These are phyloP conservation scores for Brachyrhaphis roseni DNA, from an alignment of 2,797 vertebrate species.

Conservation along the genomic window DNA sequence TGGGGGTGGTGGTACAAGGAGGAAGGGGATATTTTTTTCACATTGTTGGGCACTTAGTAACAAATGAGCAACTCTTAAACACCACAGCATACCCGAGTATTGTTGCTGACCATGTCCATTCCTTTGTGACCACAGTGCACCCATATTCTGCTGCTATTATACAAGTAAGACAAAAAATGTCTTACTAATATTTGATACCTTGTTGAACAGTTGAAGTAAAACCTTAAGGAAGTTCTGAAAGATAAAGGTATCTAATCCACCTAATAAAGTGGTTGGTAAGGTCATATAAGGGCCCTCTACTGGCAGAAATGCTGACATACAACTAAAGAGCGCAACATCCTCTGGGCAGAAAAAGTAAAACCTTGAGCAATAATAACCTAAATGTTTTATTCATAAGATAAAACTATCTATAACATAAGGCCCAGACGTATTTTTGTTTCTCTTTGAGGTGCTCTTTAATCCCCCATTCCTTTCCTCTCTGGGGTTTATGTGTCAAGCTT, in stretches of 20 bases:
- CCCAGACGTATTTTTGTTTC: constrained; percentile 24
- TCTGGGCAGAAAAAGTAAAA: constrained; percentile 48
- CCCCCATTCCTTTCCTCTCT: constrained; percentile 21
- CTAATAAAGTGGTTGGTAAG: background rate
- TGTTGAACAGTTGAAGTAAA: background rate
- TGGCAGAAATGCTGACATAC: constrained; percentile 66
- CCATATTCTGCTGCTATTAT: background rate
- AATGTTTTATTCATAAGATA: constrained; percentile 49
- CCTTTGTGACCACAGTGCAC: background rate
- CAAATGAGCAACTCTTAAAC: background rate
- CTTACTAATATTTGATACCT: background rate
- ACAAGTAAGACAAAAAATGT: background rate
- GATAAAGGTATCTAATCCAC: background rate
- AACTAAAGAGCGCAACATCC: constrained; percentile 59
- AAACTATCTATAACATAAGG: constrained; percentile 31
- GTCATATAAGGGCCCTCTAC: constrained; percentile 60
- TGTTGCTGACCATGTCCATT: background rate
- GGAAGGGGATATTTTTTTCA: background rate
- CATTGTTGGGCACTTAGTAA: background rate
- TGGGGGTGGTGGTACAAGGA: background rate
- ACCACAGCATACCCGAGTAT: background rate
- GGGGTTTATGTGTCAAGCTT: constrained; percentile 42
- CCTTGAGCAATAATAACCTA: constrained; percentile 46
- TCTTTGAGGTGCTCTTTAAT: constrained; percentile 11
- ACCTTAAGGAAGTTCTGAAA: background rate